Evolutionary conservation across 2,113 vertebrate species (phyloP).

Genomic region (Lathamus discolor): DNA sequence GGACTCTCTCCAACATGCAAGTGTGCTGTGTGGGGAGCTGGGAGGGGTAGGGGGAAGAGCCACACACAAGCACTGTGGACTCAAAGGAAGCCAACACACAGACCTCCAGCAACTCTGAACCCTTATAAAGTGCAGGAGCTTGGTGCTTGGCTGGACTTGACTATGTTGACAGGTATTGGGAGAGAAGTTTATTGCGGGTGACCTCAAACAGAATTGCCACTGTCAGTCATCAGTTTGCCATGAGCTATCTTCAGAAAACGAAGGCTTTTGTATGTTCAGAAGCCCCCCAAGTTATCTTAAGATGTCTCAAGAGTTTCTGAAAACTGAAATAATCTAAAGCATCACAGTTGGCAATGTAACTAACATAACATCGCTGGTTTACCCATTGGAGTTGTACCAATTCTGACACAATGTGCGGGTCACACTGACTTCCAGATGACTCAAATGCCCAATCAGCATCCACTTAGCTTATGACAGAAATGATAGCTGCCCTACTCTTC

Average conservation of each 20-base stretch:
- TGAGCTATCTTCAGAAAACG: background rate
- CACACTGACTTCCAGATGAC: background rate
- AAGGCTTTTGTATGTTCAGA: background rate
- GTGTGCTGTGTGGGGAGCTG: constrained; percentile 5
- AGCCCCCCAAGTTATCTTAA: background rate
- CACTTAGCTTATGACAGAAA: background rate
- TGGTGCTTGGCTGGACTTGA: background rate
- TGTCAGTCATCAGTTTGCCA: background rate
- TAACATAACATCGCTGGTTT: background rate
- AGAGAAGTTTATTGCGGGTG: background rate
- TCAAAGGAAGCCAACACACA: background rate
- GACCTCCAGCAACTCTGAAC: background rate
- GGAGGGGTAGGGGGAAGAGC: background rate
- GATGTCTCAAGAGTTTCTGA: background rate
- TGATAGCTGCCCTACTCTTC: background rate
- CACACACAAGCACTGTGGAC: constrained; percentile 16
- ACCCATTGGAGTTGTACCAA: background rate
- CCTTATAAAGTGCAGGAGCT: background rate
- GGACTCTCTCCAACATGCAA: constrained; percentile 41
- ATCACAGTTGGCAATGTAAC: background rate
- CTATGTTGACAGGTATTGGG: rapidly evolving
- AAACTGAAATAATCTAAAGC: background rate
- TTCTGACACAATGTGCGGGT: background rate
- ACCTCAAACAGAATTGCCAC: background rate
- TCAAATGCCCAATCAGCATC: background rate